A percentile compares a stretch with the other conserved stretches of the same genome.
Evolutionary conservation across 2,888 invertebrate species (phyloP).

Genomic region (Lasioglossum vierecki): DNA sequence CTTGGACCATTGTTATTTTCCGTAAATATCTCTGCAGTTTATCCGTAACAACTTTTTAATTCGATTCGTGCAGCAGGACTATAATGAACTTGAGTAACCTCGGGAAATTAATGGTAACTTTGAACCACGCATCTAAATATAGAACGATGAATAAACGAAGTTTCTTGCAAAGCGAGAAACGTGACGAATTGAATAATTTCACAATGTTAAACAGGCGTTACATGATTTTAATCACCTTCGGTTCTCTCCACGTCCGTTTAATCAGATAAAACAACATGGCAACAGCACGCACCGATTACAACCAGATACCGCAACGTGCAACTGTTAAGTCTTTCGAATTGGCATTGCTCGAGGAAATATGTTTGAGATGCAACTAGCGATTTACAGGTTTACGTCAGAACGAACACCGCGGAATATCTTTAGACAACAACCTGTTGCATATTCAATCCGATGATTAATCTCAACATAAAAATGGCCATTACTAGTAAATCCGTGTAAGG

Average conservation of each 20-base stretch:
- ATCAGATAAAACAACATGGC: not conserved
- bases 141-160: not conserved
- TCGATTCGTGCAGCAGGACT: not conserved
- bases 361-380: not conserved
- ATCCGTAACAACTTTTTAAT: not conserved
- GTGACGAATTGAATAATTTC: not conserved
- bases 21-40: not conserved
- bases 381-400: not conserved
- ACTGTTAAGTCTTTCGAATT: not conserved
- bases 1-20: not conserved
- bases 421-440: not conserved
- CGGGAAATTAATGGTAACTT: not conserved
- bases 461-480: not conserved
- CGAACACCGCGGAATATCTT: not conserved
- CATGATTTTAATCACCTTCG: constrained; percentile 4
- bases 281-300: constrained; percentile 1
- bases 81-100: not conserved
- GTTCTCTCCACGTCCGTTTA: not conserved
- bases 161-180: not conserved
- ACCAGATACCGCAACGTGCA: not conserved
- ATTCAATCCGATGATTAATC: not conserved
- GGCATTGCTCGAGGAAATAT: not conserved
- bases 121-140: not conserved
- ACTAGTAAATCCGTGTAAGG: not conserved
- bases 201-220: constrained; percentile 3